Conservation (phyloP, 2,113 vertebrate genomes). For the Sapayoa aenigma region DNA sequence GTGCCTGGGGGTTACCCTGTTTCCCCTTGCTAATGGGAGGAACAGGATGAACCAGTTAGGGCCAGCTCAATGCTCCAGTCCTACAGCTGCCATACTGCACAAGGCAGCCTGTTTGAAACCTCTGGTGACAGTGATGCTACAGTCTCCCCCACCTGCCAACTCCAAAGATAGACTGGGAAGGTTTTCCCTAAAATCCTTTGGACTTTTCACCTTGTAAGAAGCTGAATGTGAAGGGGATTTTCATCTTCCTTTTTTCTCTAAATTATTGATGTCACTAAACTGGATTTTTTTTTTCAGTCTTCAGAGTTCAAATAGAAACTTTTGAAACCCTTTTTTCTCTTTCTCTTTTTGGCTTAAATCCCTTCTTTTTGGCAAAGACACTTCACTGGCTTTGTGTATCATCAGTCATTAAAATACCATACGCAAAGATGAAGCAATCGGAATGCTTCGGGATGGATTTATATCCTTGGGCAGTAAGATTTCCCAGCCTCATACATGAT, state of each 20-base stretch:
- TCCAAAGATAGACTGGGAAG: background rate
- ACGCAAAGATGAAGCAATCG: background rate
- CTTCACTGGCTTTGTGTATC: background rate
- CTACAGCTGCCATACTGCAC: background rate
- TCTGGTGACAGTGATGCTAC: background rate
- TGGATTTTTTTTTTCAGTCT: background rate
- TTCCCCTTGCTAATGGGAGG: background rate
- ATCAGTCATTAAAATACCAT: background rate
- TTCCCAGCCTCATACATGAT: background rate
- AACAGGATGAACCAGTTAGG: background rate
- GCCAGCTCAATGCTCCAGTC: rapidly evolving
- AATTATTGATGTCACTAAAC: background rate
- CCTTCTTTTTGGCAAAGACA: background rate
- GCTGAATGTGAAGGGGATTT: background rate
- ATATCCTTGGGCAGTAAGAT: background rate
- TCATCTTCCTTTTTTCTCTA: background rate
- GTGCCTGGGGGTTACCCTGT: background rate
- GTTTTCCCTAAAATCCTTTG: background rate
- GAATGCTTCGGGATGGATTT: background rate
- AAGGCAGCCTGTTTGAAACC: background rate
- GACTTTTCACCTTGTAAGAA: background rate
- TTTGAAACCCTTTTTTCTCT: background rate
- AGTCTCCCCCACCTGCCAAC: background rate
- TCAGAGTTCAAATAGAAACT: background rate
- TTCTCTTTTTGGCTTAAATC: background rate